Evolutionary conservation across 1,140 invertebrate species (phyloP).

Genomic region (Lasioglossum albipes): DNA sequence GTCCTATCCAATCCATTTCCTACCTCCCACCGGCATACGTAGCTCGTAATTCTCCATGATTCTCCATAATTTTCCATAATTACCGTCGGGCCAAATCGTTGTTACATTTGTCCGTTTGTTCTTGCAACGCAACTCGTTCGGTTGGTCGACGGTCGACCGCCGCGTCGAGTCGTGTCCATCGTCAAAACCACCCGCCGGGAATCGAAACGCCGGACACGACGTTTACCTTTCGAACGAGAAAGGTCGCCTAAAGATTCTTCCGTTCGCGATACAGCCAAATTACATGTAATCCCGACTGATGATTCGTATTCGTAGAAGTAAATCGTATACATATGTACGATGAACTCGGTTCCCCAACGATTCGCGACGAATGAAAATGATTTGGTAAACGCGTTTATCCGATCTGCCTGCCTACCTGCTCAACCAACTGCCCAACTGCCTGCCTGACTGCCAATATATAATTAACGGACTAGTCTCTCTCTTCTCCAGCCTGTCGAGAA

Average conservation of each 20-base stretch:
- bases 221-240: not conserved
- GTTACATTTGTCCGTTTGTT: not conserved
- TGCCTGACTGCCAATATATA: conserved; percentile 18
- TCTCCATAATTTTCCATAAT: not conserved
- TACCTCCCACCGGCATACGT: not conserved
- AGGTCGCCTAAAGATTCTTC: not conserved
- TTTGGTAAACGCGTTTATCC: not conserved
- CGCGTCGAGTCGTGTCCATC: not conserved
- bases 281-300: not conserved
- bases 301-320: not conserved
- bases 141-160: not conserved
- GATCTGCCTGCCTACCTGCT: not conserved
- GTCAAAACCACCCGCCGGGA: not conserved
- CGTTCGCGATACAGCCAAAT: conserved; percentile 19
- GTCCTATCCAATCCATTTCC: not conserved
- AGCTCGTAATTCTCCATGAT: not conserved
- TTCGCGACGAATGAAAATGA: not conserved
- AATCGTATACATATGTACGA: not conserved
- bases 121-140: not conserved
- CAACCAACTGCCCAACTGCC: no score
- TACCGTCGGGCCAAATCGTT: not conserved
- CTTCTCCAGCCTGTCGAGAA: not conserved
- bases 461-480: not conserved
- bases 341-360: not conserved
- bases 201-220: not conserved